Conservation (phyloP, 2,797 vertebrate species). For the Acrossocheilus wenchowensis region DNA sequence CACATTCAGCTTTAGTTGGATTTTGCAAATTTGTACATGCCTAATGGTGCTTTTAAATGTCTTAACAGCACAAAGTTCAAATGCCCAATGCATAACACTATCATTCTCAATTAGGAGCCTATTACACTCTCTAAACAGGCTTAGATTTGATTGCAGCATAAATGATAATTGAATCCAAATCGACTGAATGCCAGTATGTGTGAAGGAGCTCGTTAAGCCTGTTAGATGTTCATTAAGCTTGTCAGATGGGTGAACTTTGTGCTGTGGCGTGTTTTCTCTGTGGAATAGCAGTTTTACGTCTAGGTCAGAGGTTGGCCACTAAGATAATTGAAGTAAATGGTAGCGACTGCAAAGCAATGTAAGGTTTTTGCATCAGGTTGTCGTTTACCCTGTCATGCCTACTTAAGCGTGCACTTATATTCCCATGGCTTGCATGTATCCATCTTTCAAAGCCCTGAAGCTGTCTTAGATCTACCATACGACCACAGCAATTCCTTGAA, state of each 20-base stretch:
- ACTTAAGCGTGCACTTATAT: conserved; percentile 9
- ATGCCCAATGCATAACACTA: conserved; percentile 34
- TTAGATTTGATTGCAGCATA: conserved; percentile 52
- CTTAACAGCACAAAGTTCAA: conserved; percentile 37
- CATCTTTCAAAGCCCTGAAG: conserved; percentile 31
- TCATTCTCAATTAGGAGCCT: conserved; percentile 58
- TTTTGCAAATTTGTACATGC: conserved; percentile 17
- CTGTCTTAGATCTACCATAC: conserved; percentile 12
- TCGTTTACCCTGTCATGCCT: not conserved
- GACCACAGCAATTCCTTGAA: conserved; percentile 19
- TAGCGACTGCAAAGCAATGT: conserved; percentile 41
- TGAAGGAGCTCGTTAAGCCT: conserved; percentile 53
- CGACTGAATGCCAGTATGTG: conserved; percentile 56
- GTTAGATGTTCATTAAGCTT: conserved; percentile 58
- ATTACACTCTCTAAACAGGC: conserved; percentile 49
- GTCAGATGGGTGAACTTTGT: conserved; percentile 51
- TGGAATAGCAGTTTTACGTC: conserved; percentile 41
- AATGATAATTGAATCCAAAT: conserved; percentile 61
- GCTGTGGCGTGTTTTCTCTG: conserved; percentile 37
- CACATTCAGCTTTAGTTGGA: not conserved
- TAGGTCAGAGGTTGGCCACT: conserved; percentile 54
- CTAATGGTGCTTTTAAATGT: conserved; percentile 39
- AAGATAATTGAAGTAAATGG: conserved; percentile 54
- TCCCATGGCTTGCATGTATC: conserved; percentile 3
- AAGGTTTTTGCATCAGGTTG: not conserved